A percentile compares a stretch with the other conserved stretches of the same genome.
Evolutionary conservation across 2,113 vertebrate genomes (phyloP).

Genomic region (Misgurnus mizolepis): DNA sequence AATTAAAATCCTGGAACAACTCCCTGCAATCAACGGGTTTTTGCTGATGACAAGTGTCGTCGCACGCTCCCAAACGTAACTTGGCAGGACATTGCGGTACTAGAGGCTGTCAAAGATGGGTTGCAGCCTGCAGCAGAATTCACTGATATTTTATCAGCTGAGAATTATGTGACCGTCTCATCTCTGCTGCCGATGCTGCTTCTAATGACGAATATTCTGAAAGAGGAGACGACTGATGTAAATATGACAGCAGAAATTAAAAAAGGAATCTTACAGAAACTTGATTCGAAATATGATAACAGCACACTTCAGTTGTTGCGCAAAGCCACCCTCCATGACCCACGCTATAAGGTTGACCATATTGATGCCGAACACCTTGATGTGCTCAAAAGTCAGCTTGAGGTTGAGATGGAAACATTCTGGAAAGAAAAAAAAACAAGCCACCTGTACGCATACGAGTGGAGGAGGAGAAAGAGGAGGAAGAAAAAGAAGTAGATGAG

Average conservation of each 20-base stretch:
- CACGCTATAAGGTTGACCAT: neutral
- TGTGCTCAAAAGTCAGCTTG: neutral
- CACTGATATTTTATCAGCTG: constrained; percentile 9
- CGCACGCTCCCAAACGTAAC: neutral
- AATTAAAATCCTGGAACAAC: too few relatives aligned
- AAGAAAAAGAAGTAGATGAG: too few relatives aligned
- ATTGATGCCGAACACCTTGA: neutral
- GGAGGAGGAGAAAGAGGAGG: too few relatives aligned
- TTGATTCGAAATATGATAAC: neutral
- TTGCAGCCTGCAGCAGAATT: neutral
- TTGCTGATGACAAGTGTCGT: too few relatives aligned
- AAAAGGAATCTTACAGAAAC: too few relatives aligned
- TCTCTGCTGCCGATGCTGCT: neutral
- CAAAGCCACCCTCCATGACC: neutral
- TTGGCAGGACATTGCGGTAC: neutral
- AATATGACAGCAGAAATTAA: too few relatives aligned
- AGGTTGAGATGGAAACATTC: neutral
- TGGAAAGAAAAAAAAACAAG: neutral
- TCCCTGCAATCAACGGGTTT: too few relatives aligned
- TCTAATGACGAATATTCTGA: neutral
- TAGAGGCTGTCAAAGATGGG: neutral
- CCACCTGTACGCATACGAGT: neutral
- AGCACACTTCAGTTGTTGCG: neutral
- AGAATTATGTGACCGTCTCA: constrained; percentile 1
- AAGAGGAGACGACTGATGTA: too few relatives aligned